These are phyloP conservation scores for Chlamydotis undulata DNA, from an alignment of 2,113 vertebrate species.

Conservation along the genomic window DNA sequence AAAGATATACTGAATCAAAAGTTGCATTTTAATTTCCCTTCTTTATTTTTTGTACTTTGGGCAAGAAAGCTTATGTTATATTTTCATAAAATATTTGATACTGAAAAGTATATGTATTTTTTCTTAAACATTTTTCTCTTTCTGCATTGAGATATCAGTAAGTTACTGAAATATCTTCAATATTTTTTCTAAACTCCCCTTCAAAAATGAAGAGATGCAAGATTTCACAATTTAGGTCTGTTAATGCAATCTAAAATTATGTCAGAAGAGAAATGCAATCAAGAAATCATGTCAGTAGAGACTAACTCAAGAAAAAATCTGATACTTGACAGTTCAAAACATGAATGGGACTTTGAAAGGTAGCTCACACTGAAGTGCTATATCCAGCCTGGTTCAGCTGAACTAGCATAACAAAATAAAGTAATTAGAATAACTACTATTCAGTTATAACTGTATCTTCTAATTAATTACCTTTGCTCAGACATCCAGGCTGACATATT, in stretches of 20 bases:
- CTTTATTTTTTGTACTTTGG: neutral
- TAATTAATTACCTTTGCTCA: conserved; percentile 28
- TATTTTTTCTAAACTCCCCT: neutral
- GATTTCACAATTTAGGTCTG: neutral
- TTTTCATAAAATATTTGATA: neutral
- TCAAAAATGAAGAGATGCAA: neutral
- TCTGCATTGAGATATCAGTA: neutral
- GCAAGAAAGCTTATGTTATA: neutral
- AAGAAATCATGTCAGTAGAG: neutral
- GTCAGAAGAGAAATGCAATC: neutral
- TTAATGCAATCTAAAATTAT: neutral
- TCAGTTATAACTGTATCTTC: neutral
- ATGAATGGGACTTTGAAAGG: neutral
- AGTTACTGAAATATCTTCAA: neutral
- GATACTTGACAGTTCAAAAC: neutral
- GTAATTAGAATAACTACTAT: neutral
- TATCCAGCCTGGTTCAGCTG: neutral
- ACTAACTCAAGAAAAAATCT: neutral
- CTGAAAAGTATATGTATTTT: neutral
- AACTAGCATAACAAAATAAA: neutral
- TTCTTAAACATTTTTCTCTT: neutral
- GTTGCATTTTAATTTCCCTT: neutral
- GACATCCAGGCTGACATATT: neutral
- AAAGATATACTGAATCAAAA: neutral
- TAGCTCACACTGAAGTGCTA: neutral